Evolutionary conservation across 2,888 invertebrate genomes (phyloP).

Genomic region (Ornithoptera priamus): DNA sequence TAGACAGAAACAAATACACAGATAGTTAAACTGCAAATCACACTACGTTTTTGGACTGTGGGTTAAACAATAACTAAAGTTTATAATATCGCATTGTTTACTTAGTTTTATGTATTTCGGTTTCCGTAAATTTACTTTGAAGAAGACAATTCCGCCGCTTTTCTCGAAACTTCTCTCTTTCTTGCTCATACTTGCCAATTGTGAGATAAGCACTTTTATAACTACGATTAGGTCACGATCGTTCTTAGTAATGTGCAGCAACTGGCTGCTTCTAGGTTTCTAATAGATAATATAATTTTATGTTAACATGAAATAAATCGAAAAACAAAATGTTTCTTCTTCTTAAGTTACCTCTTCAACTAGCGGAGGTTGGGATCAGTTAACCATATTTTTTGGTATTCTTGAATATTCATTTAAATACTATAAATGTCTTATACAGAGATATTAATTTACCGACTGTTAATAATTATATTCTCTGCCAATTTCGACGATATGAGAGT

Average conservation of each 20-base stretch:
- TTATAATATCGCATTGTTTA: not conserved
- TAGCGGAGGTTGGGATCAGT: too few relatives aligned
- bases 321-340: not conserved
- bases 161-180: conserved; percentile 9
- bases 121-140: not conserved
- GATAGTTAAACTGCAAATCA: too few relatives aligned
- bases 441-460: too few relatives aligned
- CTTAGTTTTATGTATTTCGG: not conserved
- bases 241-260: conserved; percentile 9
- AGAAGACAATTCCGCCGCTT: not conserved
- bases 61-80: too few relatives aligned
- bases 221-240: conserved; percentile 7
- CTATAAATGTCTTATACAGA: too few relatives aligned
- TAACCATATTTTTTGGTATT: too few relatives aligned
- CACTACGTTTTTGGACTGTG: too few relatives aligned
- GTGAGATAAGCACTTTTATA: conserved; percentile 18
- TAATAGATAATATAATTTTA: conserved; percentile 6
- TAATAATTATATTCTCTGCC: too few relatives aligned
- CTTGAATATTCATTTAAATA: too few relatives aligned
- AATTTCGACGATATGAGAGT: too few relatives aligned
- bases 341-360: not conserved
- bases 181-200: conserved; percentile 12
- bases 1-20: too few relatives aligned
- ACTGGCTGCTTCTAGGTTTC: conserved; percentile 5
- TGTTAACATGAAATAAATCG: not conserved